Base-by-base conservation (phyloP, 2,113 vertebrate genomes). In the Macrotis lagotis region DNA sequence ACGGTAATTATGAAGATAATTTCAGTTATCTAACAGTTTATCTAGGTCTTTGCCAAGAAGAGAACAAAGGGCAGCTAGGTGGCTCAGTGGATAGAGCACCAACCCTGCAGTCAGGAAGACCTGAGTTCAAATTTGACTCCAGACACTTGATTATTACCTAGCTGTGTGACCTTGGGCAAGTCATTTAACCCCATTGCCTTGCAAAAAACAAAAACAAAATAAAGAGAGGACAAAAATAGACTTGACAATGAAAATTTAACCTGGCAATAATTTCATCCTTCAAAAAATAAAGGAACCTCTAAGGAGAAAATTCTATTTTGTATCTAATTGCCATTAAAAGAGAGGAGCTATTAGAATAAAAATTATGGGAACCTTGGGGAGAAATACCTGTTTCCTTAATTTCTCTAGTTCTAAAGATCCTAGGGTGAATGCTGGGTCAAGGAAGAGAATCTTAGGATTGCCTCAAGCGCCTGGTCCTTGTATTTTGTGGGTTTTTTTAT, bases 401-500 rank as follows among this genome's bases (percentile, higher is more conserved):
- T 28, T 74, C 66, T 74, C n/a, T 92, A 95, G 92, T 89, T 90
- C 88, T 51, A 83, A 90, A 90, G 96, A 90, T 51, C 25, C 49
- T 22, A 26, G 7, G 26, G 49, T 94, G 90, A 95, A 90, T 91
- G 25, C 48, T 88, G 59, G 74, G 53, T 48, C 51, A 50, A 52
- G 90, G 48, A 91, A 94, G 89, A 94, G 49, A 51, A 51, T 51
- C 24, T 96, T 37, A 48, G 83, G 92, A 50, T 94, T 66, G 66
- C 0, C 0, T 90, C 93, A 95, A 97, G 89, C 92, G 74, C 94
- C 93, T 66, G 49, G 91, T 48, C 88, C 96, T 95, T 0, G 50
- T 92, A 48, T 88, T 96, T 95, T 0, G 6, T 51, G 91, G 94
- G n/a, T n/a, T n/a, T 37, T 96, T 95, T 97, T 96, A 59, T 93